Evolutionary conservation across 2,888 invertebrate species (phyloP).

Genomic region (Toxonevra muliebris): DNA sequence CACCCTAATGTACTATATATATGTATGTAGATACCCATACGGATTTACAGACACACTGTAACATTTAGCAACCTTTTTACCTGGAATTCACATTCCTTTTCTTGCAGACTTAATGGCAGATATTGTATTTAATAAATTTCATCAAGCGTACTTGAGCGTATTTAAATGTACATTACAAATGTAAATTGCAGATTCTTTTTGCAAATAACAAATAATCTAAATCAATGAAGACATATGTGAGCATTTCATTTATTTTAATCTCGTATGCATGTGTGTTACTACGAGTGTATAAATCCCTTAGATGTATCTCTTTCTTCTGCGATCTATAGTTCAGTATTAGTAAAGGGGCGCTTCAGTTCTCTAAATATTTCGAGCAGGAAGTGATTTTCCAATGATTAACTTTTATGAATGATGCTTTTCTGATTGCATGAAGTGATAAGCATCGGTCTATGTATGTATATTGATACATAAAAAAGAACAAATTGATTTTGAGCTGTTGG

Average conservation of each 20-base stretch:
- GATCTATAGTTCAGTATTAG: slow-evolving; percentile 15
- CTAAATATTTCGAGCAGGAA: slow-evolving; percentile 49
- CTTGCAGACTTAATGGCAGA: not conserved
- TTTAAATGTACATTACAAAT: not conserved
- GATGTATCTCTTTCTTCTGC: slow-evolving; percentile 3
- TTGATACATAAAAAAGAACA: not conserved
- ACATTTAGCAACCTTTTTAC: too few species aligned
- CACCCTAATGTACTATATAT: too few species aligned
- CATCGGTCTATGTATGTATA: slow-evolving; percentile 2
- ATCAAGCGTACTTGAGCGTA: not conserved
- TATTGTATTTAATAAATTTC: not conserved
- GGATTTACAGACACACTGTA: too few species aligned
- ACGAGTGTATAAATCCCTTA: slow-evolving; percentile 23
- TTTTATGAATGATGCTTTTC: slow-evolving; percentile 49
- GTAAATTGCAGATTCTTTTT: not conserved
- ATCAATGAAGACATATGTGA: not conserved
- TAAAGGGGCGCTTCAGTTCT: slow-evolving; percentile 18
- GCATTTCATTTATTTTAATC: not conserved
- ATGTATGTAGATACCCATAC: too few species aligned
- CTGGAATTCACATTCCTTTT: not conserved
- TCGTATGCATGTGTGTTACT: slow-evolving; percentile 7
- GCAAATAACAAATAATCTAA: not conserved
- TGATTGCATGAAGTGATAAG: slow-evolving; percentile 34
- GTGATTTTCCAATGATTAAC: slow-evolving; percentile 63
- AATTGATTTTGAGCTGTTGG: slow-evolving; percentile 27